Evolutionary conservation across 2,888 invertebrate genomes (phyloP).

Genomic region (Thyatira batis): DNA sequence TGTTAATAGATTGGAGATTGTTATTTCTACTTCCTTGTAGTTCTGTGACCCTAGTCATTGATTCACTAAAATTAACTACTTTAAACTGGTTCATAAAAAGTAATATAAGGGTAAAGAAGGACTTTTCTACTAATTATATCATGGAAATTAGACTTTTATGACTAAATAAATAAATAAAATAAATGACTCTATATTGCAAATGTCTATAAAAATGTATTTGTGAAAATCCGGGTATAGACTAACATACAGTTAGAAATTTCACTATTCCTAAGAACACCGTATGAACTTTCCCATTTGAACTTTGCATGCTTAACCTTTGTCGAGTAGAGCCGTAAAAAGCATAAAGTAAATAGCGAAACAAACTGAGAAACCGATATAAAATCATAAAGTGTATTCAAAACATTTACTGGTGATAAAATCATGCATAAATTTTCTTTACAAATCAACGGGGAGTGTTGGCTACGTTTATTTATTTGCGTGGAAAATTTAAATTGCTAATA

Average conservation of each 20-base stretch:
- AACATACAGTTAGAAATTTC: too few relatives aligned
- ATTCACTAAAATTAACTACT: too few relatives aligned
- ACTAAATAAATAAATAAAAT: too few relatives aligned
- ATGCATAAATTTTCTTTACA: slow-evolving; percentile 8
- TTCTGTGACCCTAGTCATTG: background rate
- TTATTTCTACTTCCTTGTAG: background rate
- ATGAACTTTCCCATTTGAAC: background rate
- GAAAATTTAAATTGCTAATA: too few relatives aligned
- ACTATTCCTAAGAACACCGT: background rate
- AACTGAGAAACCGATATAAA: background rate
- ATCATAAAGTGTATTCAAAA: slow-evolving; percentile 4
- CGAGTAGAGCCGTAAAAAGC: background rate
- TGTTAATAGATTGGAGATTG: too few relatives aligned
- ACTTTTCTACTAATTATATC: too few relatives aligned
- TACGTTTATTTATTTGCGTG: background rate
- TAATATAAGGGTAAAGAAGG: too few relatives aligned
- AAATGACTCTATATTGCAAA: too few relatives aligned
- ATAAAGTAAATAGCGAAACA: background rate
- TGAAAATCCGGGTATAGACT: too few relatives aligned
- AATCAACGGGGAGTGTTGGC: slow-evolving; percentile 10
- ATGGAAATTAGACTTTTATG: too few relatives aligned
- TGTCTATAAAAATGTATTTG: too few relatives aligned
- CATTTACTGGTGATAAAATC: slow-evolving; percentile 6
- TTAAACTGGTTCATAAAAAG: too few relatives aligned
- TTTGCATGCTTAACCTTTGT: background rate